phyloP scores from a whole-genome alignment of 1,140 invertebrate genomes.

The Ridgeia piscesae region DNA sequence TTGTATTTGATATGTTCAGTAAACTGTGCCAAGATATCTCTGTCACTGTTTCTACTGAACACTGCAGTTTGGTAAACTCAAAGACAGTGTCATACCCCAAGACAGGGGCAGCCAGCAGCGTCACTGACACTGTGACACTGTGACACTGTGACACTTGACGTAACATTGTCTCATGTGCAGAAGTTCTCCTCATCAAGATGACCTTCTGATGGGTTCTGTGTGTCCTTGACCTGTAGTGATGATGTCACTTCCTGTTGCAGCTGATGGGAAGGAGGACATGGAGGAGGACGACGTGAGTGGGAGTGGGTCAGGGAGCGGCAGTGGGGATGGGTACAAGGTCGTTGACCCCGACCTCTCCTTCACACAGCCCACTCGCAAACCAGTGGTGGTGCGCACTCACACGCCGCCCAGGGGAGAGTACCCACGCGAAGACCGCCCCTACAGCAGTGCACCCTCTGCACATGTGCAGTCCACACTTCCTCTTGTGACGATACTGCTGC shows the following conservation, averaged over 20 bases:
- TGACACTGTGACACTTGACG: too few relatives aligned
- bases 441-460: not conserved
- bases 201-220: too few relatives aligned
- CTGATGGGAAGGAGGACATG: conserved; percentile 6
- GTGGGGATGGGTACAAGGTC: not conserved
- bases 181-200: too few relatives aligned
- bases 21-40: too few relatives aligned
- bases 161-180: too few relatives aligned
- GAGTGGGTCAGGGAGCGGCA: not conserved
- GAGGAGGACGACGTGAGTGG: conserved; percentile 2
- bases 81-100: too few relatives aligned
- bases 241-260: not conserved
- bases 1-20: too few relatives aligned
- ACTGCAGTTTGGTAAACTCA: too few relatives aligned
- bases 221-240: too few relatives aligned
- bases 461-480: not conserved
- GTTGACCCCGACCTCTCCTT: not conserved
- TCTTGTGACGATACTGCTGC: not conserved
- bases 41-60: too few relatives aligned
- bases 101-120: too few relatives aligned
- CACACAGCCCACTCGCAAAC: not conserved
- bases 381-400: not conserved
- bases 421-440: not conserved
- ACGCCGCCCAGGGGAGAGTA: not conserved
- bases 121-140: too few relatives aligned